Evolutionary conservation across 2,797 vertebrate genomes (phyloP), one percentile per base, ranked within the genome.

Genomic region (Eulemur rubriventer): DNA sequence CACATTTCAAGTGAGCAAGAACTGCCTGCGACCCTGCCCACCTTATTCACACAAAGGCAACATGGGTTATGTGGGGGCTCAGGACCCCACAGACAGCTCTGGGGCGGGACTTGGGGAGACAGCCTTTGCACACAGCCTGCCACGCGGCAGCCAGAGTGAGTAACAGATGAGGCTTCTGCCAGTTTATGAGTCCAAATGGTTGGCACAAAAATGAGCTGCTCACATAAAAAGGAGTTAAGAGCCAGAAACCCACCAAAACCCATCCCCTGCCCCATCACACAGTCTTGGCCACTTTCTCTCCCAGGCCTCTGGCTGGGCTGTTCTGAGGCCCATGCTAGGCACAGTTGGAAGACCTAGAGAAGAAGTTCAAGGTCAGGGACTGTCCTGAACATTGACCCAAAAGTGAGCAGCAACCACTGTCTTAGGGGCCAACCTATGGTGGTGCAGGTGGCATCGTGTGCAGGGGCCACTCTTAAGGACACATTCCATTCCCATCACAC

Each of bases 401-500:
- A 26, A 2, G 17, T 43, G 9, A 55, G 63, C 70, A 30, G 50
- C 48, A 35, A 35, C 48, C 57, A 16, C 20, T 63, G 26, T 20
- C 75, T 80, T 13, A 2, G 26, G 22, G 48, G 26, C 26, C 83
- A 41, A 8, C 7, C 24, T 43, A 6, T 24, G 6, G 4, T 30
- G 17, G 35, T 35, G 12, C 26, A 14, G 18, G 11, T 1, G 8
- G 38, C 20, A 17, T 1, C 16, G 0, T 4, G 12, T 7, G 1
- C 13, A 33, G 20, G 61, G 70, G 41, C n/a, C 61, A 10, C 75
- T 59, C 41, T n/a, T 50, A 35, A 80, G 46, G 84, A 20, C 75
- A 22, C 1, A 0, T 52, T 59, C 22, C 16, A 12, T 41, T 43
- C 41, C 35, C 7, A 20, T 89, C 33, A 22, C 9, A 72, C 20